Conservation (phyloP, 2,888 invertebrate species). For the Epirrita christyi region DNA sequence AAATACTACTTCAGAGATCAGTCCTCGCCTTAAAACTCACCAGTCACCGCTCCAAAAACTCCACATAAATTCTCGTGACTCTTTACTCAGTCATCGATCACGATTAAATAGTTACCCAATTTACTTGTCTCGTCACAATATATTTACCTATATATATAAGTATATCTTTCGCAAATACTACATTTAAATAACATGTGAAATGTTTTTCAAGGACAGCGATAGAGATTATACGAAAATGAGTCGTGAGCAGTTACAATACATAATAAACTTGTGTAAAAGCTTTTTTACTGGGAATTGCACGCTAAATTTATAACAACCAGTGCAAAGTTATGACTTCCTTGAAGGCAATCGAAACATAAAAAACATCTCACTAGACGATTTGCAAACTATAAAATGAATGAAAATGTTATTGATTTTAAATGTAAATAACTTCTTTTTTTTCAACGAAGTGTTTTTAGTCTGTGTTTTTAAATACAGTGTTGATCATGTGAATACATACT, state of each 20-base stretch:
- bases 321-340: conserved; percentile 34
- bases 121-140: conserved; percentile 33
- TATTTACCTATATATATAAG: conserved; percentile 36
- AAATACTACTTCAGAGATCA: too few species aligned
- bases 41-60: too few species aligned
- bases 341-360: conserved; percentile 15
- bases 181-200: conserved; percentile 37
- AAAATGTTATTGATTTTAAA: background rate
- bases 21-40: too few species aligned
- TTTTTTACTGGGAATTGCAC: conserved; percentile 21
- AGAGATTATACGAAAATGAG: conserved; percentile 10
- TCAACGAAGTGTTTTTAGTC: background rate
- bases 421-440: background rate
- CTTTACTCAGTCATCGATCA: conserved; percentile 42
- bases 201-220: conserved; percentile 36
- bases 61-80: conserved; percentile 27
- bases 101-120: conserved; percentile 32
- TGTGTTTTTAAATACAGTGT: too few species aligned
- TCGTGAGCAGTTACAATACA: conserved; percentile 21
- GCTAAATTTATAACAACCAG: conserved; percentile 25
- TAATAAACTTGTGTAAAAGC: conserved; percentile 9
- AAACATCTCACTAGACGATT: conserved; percentile 4
- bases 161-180: conserved; percentile 42
- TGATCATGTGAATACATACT: too few species aligned
- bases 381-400: background rate